Conservation (phyloP, 2,797 vertebrate species). For the Melanotaenia parkinsoni region DNA sequence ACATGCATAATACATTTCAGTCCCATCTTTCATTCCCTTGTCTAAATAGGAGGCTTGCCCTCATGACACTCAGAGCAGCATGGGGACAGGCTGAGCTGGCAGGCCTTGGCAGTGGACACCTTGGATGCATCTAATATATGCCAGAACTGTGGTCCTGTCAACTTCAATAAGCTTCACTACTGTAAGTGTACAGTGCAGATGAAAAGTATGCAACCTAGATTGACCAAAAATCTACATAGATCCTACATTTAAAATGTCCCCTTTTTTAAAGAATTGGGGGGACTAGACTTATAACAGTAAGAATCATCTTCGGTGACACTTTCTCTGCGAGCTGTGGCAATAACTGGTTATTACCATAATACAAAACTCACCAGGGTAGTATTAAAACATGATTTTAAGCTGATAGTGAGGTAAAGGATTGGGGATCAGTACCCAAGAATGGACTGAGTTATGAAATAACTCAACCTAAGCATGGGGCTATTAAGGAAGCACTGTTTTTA, state of each 20-base stretch:
- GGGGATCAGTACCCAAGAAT: slow-evolving; percentile 36
- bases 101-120: slow-evolving; percentile 64
- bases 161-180: slow-evolving; percentile 31
- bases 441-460: slow-evolving; percentile 70
- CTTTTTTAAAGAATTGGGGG: background rate
- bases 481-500: slow-evolving; percentile 73
- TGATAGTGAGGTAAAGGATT: slow-evolving; percentile 31
- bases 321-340: background rate
- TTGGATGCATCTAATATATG: slow-evolving; percentile 67
- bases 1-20: slow-evolving; percentile 74
- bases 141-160: slow-evolving; percentile 67
- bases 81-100: slow-evolving; percentile 60
- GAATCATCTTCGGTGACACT: slow-evolving; percentile 2
- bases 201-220: background rate
- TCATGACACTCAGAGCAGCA: slow-evolving; percentile 56
- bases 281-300: background rate
- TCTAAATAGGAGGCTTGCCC: slow-evolving; percentile 70
- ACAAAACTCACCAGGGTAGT: slow-evolving; percentile 1
- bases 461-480: slow-evolving; percentile 71
- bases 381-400: slow-evolving; percentile 22
- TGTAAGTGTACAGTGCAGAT: slow-evolving; percentile 12
- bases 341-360: slow-evolving; percentile 11
- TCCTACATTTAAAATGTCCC: background rate
- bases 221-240: background rate
- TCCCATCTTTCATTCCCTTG: slow-evolving; percentile 67